These are phyloP conservation scores for Conopomorpha cramerella DNA, from an alignment of 1,140 invertebrate genomes.

Conservation along the genomic window DNA sequence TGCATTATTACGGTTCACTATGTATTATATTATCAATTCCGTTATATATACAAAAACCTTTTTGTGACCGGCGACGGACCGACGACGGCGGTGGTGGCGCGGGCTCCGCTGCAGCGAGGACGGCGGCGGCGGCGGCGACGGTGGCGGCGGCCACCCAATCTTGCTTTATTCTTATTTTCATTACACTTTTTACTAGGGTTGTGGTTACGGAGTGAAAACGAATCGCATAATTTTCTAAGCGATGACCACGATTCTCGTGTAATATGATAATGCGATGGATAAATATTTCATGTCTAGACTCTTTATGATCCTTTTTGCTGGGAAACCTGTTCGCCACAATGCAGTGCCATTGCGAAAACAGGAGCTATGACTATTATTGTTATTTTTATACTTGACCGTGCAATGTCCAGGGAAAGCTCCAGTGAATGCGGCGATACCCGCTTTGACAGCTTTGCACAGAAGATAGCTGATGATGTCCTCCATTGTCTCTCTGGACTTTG, in stretches of 20 bases:
- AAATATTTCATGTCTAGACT: slow-evolving; percentile 52
- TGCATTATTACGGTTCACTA: no score
- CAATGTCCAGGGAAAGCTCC: no score
- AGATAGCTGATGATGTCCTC: no score
- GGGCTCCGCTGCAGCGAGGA: no score
- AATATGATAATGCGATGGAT: slow-evolving; percentile 58
- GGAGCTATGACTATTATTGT: slow-evolving; percentile 20
- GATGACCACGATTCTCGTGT: slow-evolving; percentile 52
- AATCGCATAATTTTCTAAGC: slow-evolving; percentile 52
- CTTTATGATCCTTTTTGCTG: slow-evolving; percentile 45
- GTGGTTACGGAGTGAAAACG: slow-evolving; percentile 41
- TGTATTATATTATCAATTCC: no score
- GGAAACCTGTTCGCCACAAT: slow-evolving; percentile 38
- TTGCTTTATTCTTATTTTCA: slow-evolving; percentile 3
- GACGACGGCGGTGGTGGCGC: no score
- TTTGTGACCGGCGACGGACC: no score
- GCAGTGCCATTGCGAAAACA: slow-evolving; percentile 28
- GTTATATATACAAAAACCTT: no score
- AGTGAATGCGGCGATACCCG: no score
- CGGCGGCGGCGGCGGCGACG: slow-evolving; percentile 1
- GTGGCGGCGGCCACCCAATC: slow-evolving; percentile 5
- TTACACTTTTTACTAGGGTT: slow-evolving; percentile 17
- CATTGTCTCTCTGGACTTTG: no score
- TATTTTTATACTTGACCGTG: slow-evolving; percentile 10
- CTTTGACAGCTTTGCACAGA: no score